phyloP scores from a whole-genome alignment of 2,888 invertebrate genomes.

The Polymixis lichenea region DNA sequence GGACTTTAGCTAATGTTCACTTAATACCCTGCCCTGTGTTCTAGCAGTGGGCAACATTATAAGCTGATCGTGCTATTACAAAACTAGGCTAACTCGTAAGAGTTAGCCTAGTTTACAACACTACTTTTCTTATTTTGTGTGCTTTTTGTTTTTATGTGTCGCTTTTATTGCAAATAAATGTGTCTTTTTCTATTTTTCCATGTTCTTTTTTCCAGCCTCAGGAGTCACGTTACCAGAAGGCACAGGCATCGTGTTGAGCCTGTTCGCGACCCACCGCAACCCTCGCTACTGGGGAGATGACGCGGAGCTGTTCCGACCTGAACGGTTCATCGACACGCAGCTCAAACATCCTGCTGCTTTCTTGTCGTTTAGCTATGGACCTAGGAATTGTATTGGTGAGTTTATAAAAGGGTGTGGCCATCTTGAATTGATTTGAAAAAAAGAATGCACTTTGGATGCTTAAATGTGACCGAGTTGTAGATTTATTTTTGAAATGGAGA shows the following conservation, averaged over 20 bases:
- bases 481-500: background rate
- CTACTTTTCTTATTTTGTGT: too few relatives aligned
- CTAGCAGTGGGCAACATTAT: too few relatives aligned
- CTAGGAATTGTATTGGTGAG: slow-evolving; percentile 76
- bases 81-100: too few relatives aligned
- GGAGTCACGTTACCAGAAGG: slow-evolving; percentile 42
- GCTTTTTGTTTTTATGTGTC: too few relatives aligned
- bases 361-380: slow-evolving; percentile 73
- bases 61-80: too few relatives aligned
- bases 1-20: too few relatives aligned
- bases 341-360: slow-evolving; percentile 70
- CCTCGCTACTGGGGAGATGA: slow-evolving; percentile 78
- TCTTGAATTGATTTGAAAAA: background rate
- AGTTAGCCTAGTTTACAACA: too few relatives aligned
- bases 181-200: background rate
- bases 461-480: background rate
- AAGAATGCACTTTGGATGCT: background rate
- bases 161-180: too few relatives aligned
- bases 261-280: slow-evolving; percentile 72
- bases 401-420: background rate
- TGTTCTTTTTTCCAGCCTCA: slow-evolving; percentile 27
- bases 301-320: slow-evolving; percentile 76
- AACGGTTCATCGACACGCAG: slow-evolving; percentile 73
- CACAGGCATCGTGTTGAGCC: slow-evolving; percentile 39
- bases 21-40: too few relatives aligned